Percentiles rank a stretch among this genome's conserved stretches.
Evolutionary conservation across 2,113 vertebrate species (phyloP).

Genomic region (Oncorhynchus clarkii): DNA sequence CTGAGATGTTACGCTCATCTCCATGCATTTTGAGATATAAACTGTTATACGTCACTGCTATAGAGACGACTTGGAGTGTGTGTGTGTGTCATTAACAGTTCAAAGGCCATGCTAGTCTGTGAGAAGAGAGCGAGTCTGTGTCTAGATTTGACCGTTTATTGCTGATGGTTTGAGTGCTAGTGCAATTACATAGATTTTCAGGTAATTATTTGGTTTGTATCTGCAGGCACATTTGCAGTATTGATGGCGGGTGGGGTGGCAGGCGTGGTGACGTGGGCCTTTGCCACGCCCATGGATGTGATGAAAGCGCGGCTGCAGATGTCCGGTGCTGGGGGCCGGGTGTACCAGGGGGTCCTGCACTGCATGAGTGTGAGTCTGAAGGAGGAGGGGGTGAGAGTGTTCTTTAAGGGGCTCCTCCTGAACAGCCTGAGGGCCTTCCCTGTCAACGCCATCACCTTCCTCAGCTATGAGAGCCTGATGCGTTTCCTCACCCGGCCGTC

Average conservation of each 20-base stretch:
- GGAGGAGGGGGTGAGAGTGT: constrained; percentile 74
- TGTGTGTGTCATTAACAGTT: background rate
- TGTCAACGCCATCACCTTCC: constrained; percentile 81
- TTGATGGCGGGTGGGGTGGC: constrained; percentile 77
- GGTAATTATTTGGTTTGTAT: background rate
- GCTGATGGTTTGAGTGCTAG: background rate
- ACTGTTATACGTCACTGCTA: too few relatives aligned
- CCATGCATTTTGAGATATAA: too few relatives aligned
- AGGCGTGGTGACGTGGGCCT: constrained; percentile 74
- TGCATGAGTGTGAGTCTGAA: constrained; percentile 73
- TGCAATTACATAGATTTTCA: background rate
- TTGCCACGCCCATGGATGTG: constrained; percentile 81
- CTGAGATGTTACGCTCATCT: too few relatives aligned
- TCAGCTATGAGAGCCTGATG: constrained; percentile 78
- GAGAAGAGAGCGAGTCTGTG: too few relatives aligned
- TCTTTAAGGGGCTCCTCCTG: constrained; percentile 77
- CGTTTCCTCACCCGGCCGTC: constrained; percentile 46
- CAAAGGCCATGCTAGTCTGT: background rate
- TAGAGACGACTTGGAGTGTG: background rate
- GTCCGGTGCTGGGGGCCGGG: constrained; percentile 64
- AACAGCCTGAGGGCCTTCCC: constrained; percentile 83
- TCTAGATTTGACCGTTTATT: background rate
- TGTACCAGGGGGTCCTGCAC: constrained; percentile 74
- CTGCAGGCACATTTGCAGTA: constrained; percentile 65
- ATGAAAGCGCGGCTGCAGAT: constrained; percentile 83